phyloP scores from a whole-genome alignment of 2,797 vertebrate species.

The Pogonophryne albipinna region DNA sequence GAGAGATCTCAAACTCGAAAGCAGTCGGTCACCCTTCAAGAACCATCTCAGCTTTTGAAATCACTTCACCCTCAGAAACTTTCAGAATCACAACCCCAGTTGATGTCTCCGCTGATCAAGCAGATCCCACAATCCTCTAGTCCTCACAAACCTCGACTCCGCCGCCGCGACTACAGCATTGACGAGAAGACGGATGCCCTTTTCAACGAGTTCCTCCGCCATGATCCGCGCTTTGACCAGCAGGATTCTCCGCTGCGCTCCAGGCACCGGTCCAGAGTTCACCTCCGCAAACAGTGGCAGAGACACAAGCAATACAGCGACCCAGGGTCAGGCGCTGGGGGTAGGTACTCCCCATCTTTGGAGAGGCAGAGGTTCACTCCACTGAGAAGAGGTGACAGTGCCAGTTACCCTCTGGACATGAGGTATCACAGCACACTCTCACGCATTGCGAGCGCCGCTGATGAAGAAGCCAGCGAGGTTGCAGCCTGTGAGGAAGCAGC shows the following conservation, averaged over 20 bases:
- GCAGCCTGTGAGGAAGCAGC: conserved; percentile 64
- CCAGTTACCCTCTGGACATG: conserved; percentile 84
- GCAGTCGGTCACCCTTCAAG: conserved; percentile 55
- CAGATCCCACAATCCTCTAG: conserved; percentile 71
- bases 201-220: conserved; percentile 96
- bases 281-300: conserved; percentile 96
- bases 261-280: conserved; percentile 90
- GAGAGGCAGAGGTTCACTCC: conserved; percentile 84
- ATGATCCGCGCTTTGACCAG: conserved; percentile 94
- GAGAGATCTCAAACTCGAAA: conserved; percentile 23
- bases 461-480: conserved; percentile 87
- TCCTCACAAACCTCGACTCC: conserved; percentile 74
- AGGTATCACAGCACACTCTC: conserved; percentile 91
- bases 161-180: conserved; percentile 97
- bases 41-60: conserved; percentile 61
- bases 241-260: conserved; percentile 87
- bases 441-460: conserved; percentile 88
- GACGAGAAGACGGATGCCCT: conserved; percentile 97
- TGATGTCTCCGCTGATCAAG: conserved; percentile 60
- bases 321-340: conserved; percentile 85
- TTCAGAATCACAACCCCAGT: conserved; percentile 59
- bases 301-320: conserved; percentile 96
- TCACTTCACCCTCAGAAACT: conserved; percentile 59
- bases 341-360: conserved; percentile 79
- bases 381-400: conserved; percentile 83